A percentile compares a stretch with the other conserved stretches of the same genome.
phyloP scores from a whole-genome alignment of 2,888 invertebrate genomes.

The Eupithecia dodoneata region DNA sequence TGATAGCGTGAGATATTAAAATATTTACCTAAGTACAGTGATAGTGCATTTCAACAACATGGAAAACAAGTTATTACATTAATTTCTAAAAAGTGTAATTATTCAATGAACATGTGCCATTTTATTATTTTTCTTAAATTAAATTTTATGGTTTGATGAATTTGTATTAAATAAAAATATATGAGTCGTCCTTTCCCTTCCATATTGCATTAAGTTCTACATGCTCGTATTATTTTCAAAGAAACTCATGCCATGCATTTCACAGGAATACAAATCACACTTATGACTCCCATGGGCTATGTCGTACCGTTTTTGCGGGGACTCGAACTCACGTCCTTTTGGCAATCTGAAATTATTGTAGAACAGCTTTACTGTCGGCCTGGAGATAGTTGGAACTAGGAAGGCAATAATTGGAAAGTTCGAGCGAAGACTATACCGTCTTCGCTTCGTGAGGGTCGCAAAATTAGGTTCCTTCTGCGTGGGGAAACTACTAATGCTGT shows the following conservation, averaged over 20 bases:
- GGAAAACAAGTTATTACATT: neutral
- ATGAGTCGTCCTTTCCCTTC: neutral
- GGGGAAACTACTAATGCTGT: neutral
- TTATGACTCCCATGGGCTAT: conserved; percentile 64
- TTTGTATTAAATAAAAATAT: neutral
- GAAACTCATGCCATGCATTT: conserved; percentile 37
- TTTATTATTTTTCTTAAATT: too few relatives aligned
- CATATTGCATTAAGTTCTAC: neutral
- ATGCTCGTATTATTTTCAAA: conserved; percentile 24
- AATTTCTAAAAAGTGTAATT: neutral
- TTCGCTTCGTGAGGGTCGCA: neutral
- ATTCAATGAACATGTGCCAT: too few relatives aligned
- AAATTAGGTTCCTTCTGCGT: neutral
- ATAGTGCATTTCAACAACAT: neutral
- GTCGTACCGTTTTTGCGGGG: conserved; percentile 76
- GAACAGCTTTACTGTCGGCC: conserved; percentile 31
- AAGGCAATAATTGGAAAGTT: conserved; percentile 16
- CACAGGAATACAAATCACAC: conserved; percentile 65
- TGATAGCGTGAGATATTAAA: too few relatives aligned
- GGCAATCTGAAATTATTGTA: conserved; percentile 75
- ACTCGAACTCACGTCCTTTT: conserved; percentile 60
- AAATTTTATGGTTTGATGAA: neutral
- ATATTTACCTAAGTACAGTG: too few relatives aligned
- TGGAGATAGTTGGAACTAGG: conserved; percentile 23
- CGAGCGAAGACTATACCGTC: neutral